Conservation (phyloP, 2,888 invertebrate species). For the Lasioglossum lativentre region DNA sequence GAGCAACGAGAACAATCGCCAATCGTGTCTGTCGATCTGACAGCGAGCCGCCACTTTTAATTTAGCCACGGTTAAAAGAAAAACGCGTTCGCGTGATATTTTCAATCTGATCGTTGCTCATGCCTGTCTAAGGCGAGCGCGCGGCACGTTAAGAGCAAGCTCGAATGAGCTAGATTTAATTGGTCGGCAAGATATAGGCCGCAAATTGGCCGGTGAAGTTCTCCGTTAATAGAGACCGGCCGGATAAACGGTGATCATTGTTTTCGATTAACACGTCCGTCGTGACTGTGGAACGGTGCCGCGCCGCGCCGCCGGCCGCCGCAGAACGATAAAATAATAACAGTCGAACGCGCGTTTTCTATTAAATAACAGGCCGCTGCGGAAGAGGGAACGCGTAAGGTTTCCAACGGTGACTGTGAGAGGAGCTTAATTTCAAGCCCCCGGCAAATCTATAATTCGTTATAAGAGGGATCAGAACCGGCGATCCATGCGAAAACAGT, state of each 20-base stretch:
- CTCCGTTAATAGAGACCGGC: conserved; percentile 9
- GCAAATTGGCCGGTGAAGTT: conserved; percentile 34
- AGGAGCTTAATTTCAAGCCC: background rate
- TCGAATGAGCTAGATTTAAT: conserved; percentile 38
- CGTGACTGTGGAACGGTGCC: background rate
- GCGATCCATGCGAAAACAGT: conserved; percentile 10
- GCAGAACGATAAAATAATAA: conserved; percentile 13
- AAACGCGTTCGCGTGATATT: background rate
- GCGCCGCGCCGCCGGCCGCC: background rate
- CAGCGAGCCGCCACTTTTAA: background rate
- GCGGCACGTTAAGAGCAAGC: conserved; percentile 1
- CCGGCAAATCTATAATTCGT: background rate
- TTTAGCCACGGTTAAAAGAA: background rate
- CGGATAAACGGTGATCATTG: conserved; percentile 21
- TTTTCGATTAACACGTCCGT: conserved; percentile 10
- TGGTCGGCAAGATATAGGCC: conserved; percentile 5
- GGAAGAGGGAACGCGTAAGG: background rate
- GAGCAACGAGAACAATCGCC: background rate
- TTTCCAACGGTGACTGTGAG: background rate
- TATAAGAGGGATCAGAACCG: background rate
- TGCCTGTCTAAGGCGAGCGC: background rate
- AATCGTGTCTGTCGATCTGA: too few species aligned
- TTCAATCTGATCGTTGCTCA: conserved; percentile 11
- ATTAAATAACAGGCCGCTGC: background rate
- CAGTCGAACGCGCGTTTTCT: background rate